Evolutionary conservation across 1,140 invertebrate genomes (phyloP).

Genomic region (Dreissena polymorpha): DNA sequence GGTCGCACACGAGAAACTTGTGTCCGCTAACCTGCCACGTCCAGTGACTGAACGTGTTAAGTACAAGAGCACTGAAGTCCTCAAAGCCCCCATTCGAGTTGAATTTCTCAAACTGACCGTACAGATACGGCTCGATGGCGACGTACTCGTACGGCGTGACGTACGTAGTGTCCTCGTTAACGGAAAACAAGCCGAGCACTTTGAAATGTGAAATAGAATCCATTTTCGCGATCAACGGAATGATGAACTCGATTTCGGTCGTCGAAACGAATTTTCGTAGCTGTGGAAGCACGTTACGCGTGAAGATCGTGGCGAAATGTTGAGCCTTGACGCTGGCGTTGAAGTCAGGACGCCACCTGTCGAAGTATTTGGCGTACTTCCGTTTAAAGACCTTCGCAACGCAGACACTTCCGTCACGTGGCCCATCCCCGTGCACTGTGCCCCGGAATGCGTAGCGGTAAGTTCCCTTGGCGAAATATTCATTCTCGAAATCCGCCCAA

Average conservation of each 20-base stretch:
- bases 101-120: no score
- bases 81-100: no score
- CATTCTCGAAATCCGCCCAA: conserved; percentile 53
- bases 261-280: conserved; percentile 27
- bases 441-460: conserved; percentile 46
- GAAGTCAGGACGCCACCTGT: conserved; percentile 42
- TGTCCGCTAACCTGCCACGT: conserved; percentile 47
- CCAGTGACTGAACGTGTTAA: conserved; percentile 52
- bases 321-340: conserved; percentile 41
- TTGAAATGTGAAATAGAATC: conserved; percentile 49
- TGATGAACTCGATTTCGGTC: conserved; percentile 35
- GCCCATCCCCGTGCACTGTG: conserved; percentile 41
- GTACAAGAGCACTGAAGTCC: conserved; percentile 12
- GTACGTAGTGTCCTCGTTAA: no score
- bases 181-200: no score
- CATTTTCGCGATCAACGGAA: conserved; percentile 51
- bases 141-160: no score
- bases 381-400: conserved; percentile 54
- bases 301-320: conserved; percentile 41
- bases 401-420: conserved; percentile 35
- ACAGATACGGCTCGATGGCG: no score
- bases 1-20: conserved; percentile 51
- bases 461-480: no score
- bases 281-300: conserved; percentile 9
- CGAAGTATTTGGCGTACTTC: conserved; percentile 43